Percentiles rank a stretch among this genome's conserved stretches.
Evolutionary conservation across 2,888 invertebrate genomes (phyloP).

Genomic region (Epirrhoe tristata): DNA sequence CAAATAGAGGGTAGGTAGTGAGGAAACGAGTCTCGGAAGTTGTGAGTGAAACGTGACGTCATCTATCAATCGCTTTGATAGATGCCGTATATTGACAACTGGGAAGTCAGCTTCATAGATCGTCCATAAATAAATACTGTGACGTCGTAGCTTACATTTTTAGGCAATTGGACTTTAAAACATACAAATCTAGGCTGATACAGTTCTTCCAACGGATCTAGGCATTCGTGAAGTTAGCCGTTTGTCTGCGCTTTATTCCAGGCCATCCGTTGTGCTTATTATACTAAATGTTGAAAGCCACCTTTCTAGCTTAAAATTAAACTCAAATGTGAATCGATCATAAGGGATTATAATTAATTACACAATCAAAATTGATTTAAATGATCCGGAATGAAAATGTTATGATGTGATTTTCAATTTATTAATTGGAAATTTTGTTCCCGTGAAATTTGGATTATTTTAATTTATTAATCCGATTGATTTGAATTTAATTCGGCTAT

Average conservation of each 20-base stretch:
- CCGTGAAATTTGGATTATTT: conserved; percentile 40
- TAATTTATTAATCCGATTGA: conserved; percentile 26
- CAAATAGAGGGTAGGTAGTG: conserved; percentile 34
- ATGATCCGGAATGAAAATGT: conserved; percentile 31
- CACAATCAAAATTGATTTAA: conserved; percentile 11
- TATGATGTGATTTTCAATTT: conserved; percentile 30
- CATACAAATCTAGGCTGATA: too few relatives aligned
- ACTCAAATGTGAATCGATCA: background rate
- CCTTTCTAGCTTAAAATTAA: background rate
- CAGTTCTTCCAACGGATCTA: too few relatives aligned
- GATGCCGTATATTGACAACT: background rate
- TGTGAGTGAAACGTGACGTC: conserved; percentile 24
- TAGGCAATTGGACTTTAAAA: too few relatives aligned
- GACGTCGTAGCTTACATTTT: too few relatives aligned
- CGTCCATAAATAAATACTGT: too few relatives aligned
- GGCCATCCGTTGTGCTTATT: too few relatives aligned
- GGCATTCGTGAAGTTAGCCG: too few relatives aligned
- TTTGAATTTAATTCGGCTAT: conserved; percentile 17
- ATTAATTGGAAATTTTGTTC: conserved; percentile 29
- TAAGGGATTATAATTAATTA: conserved; percentile 18
- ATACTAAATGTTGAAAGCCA: too few relatives aligned
- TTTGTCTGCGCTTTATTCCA: too few relatives aligned
- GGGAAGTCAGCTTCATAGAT: too few relatives aligned
- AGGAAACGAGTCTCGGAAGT: conserved; percentile 32
- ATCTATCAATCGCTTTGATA: conserved; percentile 22